phyloP scores from a whole-genome alignment of 2,113 vertebrate species.

The Gasterosteus nipponicus region DNA sequence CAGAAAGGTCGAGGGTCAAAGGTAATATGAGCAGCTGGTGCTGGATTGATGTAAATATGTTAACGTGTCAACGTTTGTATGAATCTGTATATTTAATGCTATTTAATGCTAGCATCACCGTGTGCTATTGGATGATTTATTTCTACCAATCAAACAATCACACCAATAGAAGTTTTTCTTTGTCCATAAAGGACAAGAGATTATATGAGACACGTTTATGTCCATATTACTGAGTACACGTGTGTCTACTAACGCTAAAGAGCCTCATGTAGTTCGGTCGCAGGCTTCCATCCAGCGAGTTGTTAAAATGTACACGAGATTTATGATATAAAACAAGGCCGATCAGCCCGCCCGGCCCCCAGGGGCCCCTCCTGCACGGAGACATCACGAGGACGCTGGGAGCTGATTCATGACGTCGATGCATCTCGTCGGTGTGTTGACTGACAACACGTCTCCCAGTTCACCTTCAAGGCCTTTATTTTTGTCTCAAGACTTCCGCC shows the following conservation, averaged over 20 bases:
- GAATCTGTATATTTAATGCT: conserved; percentile 38
- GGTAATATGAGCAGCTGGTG: background rate
- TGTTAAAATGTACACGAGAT: background rate
- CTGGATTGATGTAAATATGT: conserved; percentile 33
- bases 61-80: conserved; percentile 18
- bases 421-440: too few relatives aligned
- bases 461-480: too few relatives aligned
- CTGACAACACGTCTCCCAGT: too few relatives aligned
- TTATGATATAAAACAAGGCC: too few relatives aligned
- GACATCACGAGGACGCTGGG: too few relatives aligned
- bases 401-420: too few relatives aligned
- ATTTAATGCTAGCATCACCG: conserved; percentile 20
- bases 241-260: too few relatives aligned
- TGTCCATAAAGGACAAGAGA: background rate
- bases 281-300: background rate
- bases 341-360: too few relatives aligned
- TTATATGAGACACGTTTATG: background rate
- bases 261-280: background rate
- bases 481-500: too few relatives aligned
- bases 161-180: background rate
- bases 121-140: conserved; percentile 28
- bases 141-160: conserved; percentile 5
- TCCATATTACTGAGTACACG: background rate
- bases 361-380: too few relatives aligned
- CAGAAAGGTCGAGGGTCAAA: background rate